Evolutionary conservation across 2,888 invertebrate genomes (phyloP), one percentile per base, ranked within the genome.

Genomic region (Cantharis flavilabris): DNA sequence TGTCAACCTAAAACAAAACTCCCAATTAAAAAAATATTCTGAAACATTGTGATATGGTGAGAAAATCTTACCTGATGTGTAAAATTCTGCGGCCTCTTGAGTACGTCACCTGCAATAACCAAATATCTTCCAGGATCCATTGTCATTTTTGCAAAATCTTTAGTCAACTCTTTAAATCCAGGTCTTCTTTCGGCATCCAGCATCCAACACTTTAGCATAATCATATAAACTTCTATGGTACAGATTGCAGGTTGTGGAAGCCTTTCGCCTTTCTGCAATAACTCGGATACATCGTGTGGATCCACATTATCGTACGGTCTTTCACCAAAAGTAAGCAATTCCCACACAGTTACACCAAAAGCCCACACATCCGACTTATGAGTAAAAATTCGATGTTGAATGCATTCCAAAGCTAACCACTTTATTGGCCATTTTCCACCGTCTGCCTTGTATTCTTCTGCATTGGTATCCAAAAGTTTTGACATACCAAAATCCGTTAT

Each of bases 341-440:
- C 99, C 99, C 99, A 99, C 73, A 98, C 95, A 0, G 99, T 99
- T 0, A 99, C 98, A 83, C 98, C 99, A 84, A 98, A 99, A 3
- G 98, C 98, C 99, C 99, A 99, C 1, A 99, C 98, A 87, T 99
- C 99, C 82, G 97, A 97, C 86, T 98, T 98, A 87, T 98, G 98
- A 0, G 98, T 99, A 88, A 99, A 99, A 79, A 98, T 95, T 75
- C 98, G 91, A 87, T 98, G 97, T 82, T 97, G 95, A 80, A 99
- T 98, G 86, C 98, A 98, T 88, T 99, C 99, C 26, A 98, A 89
- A 0, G 99, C 99, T 79, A 99, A 89, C 99, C 99, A 99, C 88
- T 99, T 99, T 82, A 99, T 98, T 0, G 99, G 99, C 97, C 99
- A 98, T 89, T 98, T 98, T 9, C 98, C 98, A 7, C 98, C 97